Base-by-base conservation (phyloP, 1,140 invertebrate genomes). In the Caenorhabditis remanei region DNA sequence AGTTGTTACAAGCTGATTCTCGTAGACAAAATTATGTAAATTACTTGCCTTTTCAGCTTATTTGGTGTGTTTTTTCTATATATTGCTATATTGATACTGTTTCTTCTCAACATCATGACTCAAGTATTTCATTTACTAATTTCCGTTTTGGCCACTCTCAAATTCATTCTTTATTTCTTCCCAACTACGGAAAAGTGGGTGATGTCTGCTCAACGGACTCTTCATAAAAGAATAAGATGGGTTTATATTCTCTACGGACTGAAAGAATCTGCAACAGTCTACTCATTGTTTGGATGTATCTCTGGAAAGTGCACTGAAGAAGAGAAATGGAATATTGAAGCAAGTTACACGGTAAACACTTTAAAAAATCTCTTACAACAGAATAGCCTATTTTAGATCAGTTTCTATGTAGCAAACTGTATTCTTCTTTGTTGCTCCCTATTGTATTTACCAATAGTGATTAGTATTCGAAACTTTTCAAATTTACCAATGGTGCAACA, bases 81-180 rank as follows among this genome's bases (percentile, higher is more conserved):
- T n/a, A 2, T 40, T 9, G 6, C 11, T 65, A 8, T 65, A 32
- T 71, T 16, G 3, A 53, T 71, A 43, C 8, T 46, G 43, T 19
- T 71, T 19, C 4, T 43, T 2, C 41, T 43, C 46, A 14, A 46
- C 24, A 71, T 71, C 4, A 46, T 19, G 4, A 19, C 41, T 1
- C 65, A 71, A 71, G 65, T 71, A 16, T 71, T 71, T n/a, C 41
- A 71, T 19, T 19, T 71, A 43, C 41, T 71, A 19, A 43, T 71
- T 19, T 43, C 41, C 6, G 14, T 46, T 14, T 19, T 46, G 11
- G 65, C 65, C 14, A 19, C 46, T 32, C 14, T 43, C 8, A 43
- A 46, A 71, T 71, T 71, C 24, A 7, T 71, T n/a, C 21, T 71
- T 4, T 71, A 71, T n/a, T 71, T 71, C 14, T 43, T 43, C 46